Evolutionary conservation across 2,888 invertebrate genomes (phyloP).

Genomic region (Sphaeridia pumilis): DNA sequence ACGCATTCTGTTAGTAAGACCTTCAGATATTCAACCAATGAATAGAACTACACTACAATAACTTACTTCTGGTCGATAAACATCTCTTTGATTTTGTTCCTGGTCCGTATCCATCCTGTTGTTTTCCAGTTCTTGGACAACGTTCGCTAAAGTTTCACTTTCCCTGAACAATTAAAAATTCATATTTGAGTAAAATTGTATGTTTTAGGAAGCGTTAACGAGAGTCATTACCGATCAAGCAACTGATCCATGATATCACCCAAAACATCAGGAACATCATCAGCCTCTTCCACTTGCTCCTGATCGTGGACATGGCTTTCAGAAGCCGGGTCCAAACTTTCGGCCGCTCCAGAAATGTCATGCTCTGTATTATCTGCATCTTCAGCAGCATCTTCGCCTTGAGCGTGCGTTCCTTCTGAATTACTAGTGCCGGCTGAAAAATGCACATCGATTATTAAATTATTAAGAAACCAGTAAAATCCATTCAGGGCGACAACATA

Average conservation of each 20-base stretch:
- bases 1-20: neutral
- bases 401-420: conserved; percentile 50
- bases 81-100: conserved; percentile 23
- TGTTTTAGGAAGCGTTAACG: too few species aligned
- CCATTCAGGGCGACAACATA: conserved; percentile 1
- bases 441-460: too few species aligned
- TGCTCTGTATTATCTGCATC: conserved; percentile 54
- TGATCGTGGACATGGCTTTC: conserved; percentile 42
- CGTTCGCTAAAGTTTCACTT: conserved; percentile 37
- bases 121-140: conserved; percentile 27
- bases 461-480: too few species aligned
- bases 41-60: too few species aligned
- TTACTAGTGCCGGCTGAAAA: conserved; percentile 47
- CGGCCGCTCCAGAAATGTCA: conserved; percentile 49
- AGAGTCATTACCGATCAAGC: conserved; percentile 47
- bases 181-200: too few species aligned
- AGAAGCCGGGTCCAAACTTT: conserved; percentile 46
- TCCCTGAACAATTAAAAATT: too few species aligned
- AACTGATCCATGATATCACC: conserved; percentile 58
- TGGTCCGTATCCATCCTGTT: conserved; percentile 38
- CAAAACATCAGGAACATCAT: conserved; percentile 45
- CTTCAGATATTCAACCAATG: too few species aligned
- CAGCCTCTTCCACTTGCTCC: conserved; percentile 41
- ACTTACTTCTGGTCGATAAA: conserved; percentile 12
- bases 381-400: conserved; percentile 49